Evolutionary conservation across 37 sponge, comb jelly and placozoan genomes (phyloP), one percentile per base, ranked within the genome.

Genomic region (Diacarnus erythraeanus): DNA sequence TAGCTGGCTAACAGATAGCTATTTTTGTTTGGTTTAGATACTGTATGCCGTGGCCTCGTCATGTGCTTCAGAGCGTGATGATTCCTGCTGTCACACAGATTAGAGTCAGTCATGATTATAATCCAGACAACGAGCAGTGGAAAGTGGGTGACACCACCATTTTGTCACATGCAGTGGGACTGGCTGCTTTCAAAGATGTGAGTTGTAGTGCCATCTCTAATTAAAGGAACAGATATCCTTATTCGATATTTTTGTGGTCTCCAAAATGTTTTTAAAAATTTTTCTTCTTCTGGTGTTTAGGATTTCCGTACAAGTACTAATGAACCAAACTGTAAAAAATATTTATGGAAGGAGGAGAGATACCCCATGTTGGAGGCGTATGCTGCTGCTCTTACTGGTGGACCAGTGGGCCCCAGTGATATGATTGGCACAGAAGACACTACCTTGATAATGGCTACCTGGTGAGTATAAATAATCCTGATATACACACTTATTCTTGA

Each of bases 111-210:
- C 79, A 56, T 78, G 93, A 93, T 69, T 93, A 93, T 64, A 59
- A 80, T 0, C 89, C 93, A 0, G 83, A 89, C 67, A 93, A 88
- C 81, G 29, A 57, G 1, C 89, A 93, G 74, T 93, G 93, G 93
- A 84, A 64, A 27, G 85, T 93, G 54, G 93, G 93, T 29, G 86
- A 93, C 68, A 72, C 89, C 25, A 82, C 78, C 35, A 88, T 93
- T 36, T 71, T 93, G 6, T 66, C 81, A 29, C 68, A 82, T 64
- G 77, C 93, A 42, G 41, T 93, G 2, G 93, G 93, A 23, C 60
- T 93, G 23, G 83, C 86, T 69, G 78, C 89, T 3, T 93, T 88
- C 72, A 93, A 93, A 77, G 93, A 93, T 88, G 91, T 86, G 31
- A 77, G 78, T 83, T 67, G 17, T 9, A 65, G 30, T n/a, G 10